These are phyloP conservation scores for Portunus trituberculatus DNA, from an alignment of 1,140 invertebrate species.

Conservation along the genomic window DNA sequence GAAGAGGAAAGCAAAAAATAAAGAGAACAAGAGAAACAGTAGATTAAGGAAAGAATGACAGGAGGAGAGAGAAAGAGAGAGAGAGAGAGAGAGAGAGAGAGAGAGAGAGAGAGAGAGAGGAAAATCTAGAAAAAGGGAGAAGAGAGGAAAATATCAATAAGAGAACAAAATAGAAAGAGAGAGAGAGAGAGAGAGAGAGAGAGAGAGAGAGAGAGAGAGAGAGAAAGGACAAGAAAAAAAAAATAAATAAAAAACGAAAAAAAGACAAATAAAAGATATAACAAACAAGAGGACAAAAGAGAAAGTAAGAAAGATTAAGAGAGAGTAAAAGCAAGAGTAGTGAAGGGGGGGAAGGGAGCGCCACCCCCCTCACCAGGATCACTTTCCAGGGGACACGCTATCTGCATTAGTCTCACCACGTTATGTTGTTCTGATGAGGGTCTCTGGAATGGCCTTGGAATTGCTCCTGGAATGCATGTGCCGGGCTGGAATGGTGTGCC, in stretches of 20 bases:
- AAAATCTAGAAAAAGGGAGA: neutral
- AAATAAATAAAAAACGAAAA: too few relatives aligned
- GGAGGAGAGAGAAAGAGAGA: neutral
- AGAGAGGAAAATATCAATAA: too few relatives aligned
- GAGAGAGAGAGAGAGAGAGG: neutral
- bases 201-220: neutral
- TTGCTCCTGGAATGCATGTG: too few relatives aligned
- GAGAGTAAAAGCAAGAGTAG: neutral
- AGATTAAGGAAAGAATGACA: neutral
- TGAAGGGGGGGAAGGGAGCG: too few relatives aligned
- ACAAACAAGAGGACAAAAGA: too few relatives aligned
- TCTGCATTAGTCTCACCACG: too few relatives aligned
- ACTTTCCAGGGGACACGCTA: too few relatives aligned
- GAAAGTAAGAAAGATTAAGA: neutral
- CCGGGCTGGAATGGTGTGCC: too few relatives aligned
- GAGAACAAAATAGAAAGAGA: neutral
- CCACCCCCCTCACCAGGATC: too few relatives aligned
- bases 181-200: slow-evolving; percentile 3
- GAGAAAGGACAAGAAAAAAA: neutral
- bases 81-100: slow-evolving; percentile 1
- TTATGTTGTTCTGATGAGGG: too few relatives aligned
- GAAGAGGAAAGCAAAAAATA: neutral
- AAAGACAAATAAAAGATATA: too few relatives aligned
- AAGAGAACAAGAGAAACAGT: neutral
- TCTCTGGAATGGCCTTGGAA: too few relatives aligned